Evolutionary conservation across 1,140 invertebrate species (phyloP).

Genomic region (Aphelenchoides fujianensis): DNA sequence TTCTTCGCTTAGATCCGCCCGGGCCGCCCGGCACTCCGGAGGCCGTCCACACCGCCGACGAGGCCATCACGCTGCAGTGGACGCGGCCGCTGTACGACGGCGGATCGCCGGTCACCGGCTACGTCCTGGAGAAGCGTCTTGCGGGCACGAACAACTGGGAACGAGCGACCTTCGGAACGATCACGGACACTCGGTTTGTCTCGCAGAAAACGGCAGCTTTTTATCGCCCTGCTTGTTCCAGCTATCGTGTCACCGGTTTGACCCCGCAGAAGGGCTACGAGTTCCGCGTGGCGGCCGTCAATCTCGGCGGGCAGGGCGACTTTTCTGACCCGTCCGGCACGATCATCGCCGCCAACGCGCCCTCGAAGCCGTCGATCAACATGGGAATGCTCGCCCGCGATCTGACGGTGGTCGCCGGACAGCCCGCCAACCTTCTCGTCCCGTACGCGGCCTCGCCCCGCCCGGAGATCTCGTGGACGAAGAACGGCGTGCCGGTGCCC

Average conservation of each 20-base stretch:
- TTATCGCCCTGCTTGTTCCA: too few relatives aligned
- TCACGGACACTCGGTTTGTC: conserved; percentile 75
- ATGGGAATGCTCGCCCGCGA: conserved; percentile 49
- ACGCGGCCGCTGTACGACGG: conserved; percentile 86
- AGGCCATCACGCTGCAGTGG: conserved; percentile 95
- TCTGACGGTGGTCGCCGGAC: conserved; percentile 41
- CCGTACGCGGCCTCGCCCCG: conserved; percentile 67
- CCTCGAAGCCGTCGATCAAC: conserved; percentile 67
- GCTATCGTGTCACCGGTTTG: conserved; percentile 75
- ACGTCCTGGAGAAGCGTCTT: conserved; percentile 91
- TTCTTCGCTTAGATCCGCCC: conserved; percentile 71
- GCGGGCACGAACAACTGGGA: conserved; percentile 71
- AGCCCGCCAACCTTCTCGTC: conserved; percentile 65
- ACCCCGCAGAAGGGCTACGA: conserved; percentile 94
- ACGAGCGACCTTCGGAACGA: conserved; percentile 77
- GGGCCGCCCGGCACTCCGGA: conserved; percentile 81
- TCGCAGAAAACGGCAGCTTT: conserved; percentile 76
- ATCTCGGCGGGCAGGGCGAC: conserved; percentile 86
- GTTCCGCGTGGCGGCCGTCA: conserved; percentile 89
- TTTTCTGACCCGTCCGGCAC: conserved; percentile 84
- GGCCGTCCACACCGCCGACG: conserved; percentile 86
- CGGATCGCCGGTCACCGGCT: conserved; percentile 82
- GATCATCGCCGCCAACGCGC: conserved; percentile 80
- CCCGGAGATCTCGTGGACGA: conserved; percentile 80
- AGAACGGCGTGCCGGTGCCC: conserved; percentile 77